Conservation (phyloP, 2,113 vertebrate species). For the Colossoma macropomum region DNA sequence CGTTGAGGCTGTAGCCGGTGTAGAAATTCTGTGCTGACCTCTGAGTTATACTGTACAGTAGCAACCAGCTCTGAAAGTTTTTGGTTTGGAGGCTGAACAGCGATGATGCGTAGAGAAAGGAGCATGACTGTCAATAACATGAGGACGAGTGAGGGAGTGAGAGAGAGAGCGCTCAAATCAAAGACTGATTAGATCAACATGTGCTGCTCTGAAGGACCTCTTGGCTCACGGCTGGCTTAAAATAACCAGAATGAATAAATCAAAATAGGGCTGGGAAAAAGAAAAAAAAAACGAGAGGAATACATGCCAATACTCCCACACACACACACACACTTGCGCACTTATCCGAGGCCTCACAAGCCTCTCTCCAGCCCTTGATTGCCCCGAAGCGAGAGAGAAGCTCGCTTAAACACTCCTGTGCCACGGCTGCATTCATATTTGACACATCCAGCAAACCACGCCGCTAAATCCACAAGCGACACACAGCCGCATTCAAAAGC, state of each 20-base stretch:
- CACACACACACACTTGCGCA: not conserved
- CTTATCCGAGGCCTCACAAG: slow-evolving; percentile 8
- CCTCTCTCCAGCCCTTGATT: slow-evolving; percentile 18
- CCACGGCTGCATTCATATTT: not conserved
- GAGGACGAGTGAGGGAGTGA: not conserved
- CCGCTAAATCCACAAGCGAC: not conserved
- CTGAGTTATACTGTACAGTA: not conserved
- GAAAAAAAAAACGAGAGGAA: not conserved
- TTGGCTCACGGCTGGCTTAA: slow-evolving; percentile 34
- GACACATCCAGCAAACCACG: not conserved
- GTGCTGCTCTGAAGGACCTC: slow-evolving; percentile 42
- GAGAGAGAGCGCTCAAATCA: slow-evolving; percentile 20
- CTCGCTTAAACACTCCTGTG: not conserved
- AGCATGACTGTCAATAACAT: slow-evolving; percentile 5
- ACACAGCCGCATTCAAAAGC: not conserved
- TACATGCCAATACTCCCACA: slow-evolving; percentile 20
- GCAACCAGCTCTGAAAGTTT: not conserved
- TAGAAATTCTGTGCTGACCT: not conserved
- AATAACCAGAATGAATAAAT: slow-evolving; percentile 49
- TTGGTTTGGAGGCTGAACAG: not conserved
- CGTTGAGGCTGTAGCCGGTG: no score
- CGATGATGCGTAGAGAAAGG: slow-evolving; percentile 17
- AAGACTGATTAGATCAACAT: slow-evolving; percentile 49
- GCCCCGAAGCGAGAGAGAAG: slow-evolving; percentile 15
- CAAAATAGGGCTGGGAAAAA: slow-evolving; percentile 12